Base-by-base conservation (phyloP, 2,113 vertebrate genomes). In the Toxostoma redivivum region DNA sequence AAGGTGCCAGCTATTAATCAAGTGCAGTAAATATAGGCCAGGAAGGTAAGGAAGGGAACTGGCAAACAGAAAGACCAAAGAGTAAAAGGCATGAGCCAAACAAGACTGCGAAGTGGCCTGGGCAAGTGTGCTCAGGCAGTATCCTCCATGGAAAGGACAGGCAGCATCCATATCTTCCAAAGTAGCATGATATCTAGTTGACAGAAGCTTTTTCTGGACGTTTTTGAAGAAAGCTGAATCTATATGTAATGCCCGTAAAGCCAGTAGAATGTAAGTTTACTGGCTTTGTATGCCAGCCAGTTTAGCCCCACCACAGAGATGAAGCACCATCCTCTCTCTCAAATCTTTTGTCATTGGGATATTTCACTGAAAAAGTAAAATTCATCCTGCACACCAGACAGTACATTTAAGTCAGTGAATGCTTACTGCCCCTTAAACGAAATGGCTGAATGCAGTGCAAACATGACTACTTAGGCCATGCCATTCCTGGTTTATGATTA, bases 71-170 rank as follows among this genome's bases (percentile, higher is more conserved):
- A 79, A 24, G 50, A 70, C 12, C 24, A 25, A 44, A 65, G 17
- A 76, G 25, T n/a, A 16, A 81, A 92, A 51, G 9, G 6, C 0
- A 1, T 0, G 0, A 90, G 22, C 47, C 45, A 45, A 65, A 30
- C 8, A 54, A 77, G 77, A 42, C 35, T 56, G 23, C 4, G 1
- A 60, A 86, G 9, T 44, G 24, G 57, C 15, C 44, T 56, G 15
- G 15, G 9, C 27, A 86, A 31, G 11, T 51, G 23, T 50, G 20
- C 10, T 67, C 8, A 67, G 40, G 25, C 11, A 47, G 13, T 16
- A 7, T 45, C 27, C 31, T 37, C 37, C 51, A 66, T 80, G 28
- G 25, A 70, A 40, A 62, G n/a, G 31, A 40, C 31, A 44, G 25
- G 11, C 16, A 76, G 28, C 25, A 54, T 80, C 35, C 33, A 7